Evolutionary conservation across 1,140 invertebrate genomes (phyloP).

Genomic region (Microvelia longipes): DNA sequence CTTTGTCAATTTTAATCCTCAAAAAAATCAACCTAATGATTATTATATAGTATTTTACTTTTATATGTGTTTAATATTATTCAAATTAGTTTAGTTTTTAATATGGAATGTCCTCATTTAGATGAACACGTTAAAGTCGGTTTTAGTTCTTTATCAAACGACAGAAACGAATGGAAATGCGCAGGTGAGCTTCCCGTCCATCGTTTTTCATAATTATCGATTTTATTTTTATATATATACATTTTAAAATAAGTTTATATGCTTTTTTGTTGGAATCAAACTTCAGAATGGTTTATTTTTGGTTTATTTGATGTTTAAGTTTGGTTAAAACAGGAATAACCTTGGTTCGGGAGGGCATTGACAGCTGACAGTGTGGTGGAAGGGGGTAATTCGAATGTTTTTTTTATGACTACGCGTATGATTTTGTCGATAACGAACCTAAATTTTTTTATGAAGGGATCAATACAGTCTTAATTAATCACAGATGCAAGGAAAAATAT

Average conservation of each 20-base stretch:
- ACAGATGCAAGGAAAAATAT: not conserved
- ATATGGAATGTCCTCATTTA: slow-evolving; percentile 23
- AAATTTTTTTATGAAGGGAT: not conserved
- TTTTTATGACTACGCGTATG: not conserved
- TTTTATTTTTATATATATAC: slow-evolving; percentile 9
- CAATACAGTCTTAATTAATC: not conserved
- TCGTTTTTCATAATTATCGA: slow-evolving; percentile 7
- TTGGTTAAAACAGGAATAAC: slow-evolving; percentile 1
- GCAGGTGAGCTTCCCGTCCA: slow-evolving; percentile 15
- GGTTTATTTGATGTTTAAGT: not conserved
- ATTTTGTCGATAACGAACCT: not conserved
- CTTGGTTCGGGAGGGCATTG: slow-evolving; percentile 12
- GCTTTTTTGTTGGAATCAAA: not conserved
- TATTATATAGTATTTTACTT: too few relatives aligned
- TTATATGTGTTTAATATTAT: too few relatives aligned
- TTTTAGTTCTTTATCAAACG: slow-evolving; percentile 5
- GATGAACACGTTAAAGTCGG: slow-evolving; percentile 19
- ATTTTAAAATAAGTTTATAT: not conserved
- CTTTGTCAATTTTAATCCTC: too few relatives aligned
- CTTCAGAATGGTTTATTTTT: not conserved
- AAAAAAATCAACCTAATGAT: too few relatives aligned
- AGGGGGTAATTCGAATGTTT: too few relatives aligned
- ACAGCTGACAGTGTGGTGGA: slow-evolving; percentile 2
- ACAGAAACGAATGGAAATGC: slow-evolving; percentile 19
- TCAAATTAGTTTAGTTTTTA: too few relatives aligned